phyloP scores from a whole-genome alignment of 1,140 invertebrate genomes.

The Polypedilum vanderplanki region DNA sequence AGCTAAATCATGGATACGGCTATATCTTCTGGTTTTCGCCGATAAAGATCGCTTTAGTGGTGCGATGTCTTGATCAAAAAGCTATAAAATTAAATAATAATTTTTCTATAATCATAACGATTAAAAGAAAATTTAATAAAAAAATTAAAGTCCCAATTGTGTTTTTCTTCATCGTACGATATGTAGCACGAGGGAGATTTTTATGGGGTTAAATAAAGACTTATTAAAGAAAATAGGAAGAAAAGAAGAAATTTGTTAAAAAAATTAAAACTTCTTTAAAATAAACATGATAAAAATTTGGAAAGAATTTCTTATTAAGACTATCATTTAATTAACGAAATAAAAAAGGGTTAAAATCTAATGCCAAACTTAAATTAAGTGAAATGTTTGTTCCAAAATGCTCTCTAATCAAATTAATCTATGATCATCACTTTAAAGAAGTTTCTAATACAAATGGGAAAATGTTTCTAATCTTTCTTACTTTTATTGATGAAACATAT shows the following conservation, averaged over 20 bases:
- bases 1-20: slow-evolving; percentile 72
- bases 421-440: no score
- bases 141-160: background rate
- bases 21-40: slow-evolving; percentile 64
- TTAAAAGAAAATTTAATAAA: background rate
- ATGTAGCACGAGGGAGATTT: background rate
- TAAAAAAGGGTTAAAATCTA: no score
- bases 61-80: slow-evolving; percentile 81
- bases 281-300: background rate
- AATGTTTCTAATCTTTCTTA: no score
- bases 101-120: background rate
- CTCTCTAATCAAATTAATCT: no score
- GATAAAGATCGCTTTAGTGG: slow-evolving; percentile 70
- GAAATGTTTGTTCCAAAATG: no score
- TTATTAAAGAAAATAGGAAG: background rate
- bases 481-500: no score
- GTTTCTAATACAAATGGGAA: no score
- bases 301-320: no score
- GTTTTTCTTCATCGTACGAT: background rate
- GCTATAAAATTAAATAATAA: slow-evolving; percentile 44
- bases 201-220: background rate
- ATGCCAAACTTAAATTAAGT: no score
- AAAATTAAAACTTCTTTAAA: background rate
- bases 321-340: no score
- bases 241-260: slow-evolving; percentile 1